A percentile compares a stretch with the other conserved stretches of the same genome.
These are phyloP conservation scores for Drosophila gaucha DNA, from an alignment of 2,888 invertebrate genomes.

Conservation along the genomic window DNA sequence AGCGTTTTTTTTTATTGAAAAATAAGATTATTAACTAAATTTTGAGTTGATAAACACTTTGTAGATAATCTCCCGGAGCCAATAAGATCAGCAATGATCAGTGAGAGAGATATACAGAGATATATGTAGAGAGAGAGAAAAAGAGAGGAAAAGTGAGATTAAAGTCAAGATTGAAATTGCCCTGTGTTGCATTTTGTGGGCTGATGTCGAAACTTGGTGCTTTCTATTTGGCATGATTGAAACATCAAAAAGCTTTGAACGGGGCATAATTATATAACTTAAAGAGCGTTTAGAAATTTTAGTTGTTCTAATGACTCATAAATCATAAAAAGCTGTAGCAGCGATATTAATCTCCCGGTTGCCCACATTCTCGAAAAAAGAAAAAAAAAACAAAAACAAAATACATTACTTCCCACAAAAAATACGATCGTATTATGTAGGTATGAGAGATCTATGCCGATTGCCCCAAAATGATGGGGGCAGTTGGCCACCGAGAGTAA, in stretches of 20 bases:
- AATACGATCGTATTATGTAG: slow-evolving; percentile 20
- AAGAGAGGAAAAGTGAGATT: no score
- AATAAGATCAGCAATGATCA: neutral
- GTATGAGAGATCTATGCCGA: slow-evolving; percentile 55
- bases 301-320: slow-evolving; percentile 72
- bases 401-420: slow-evolving; percentile 35
- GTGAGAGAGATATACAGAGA: neutral
- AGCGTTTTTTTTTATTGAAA: no score
- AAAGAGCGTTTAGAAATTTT: slow-evolving; percentile 62
- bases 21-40: neutral
- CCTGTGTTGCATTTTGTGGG: slow-evolving; percentile 28
- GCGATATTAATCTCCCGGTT: slow-evolving; percentile 48
- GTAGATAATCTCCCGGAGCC: slow-evolving; percentile 1
- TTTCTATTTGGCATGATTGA: slow-evolving; percentile 36
- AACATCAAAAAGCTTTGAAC: slow-evolving; percentile 26
- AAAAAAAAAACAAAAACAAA: slow-evolving; percentile 15
- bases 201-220: slow-evolving; percentile 1
- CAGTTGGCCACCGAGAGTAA: slow-evolving; percentile 36
- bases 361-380: slow-evolving; percentile 39
- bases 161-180: slow-evolving; percentile 38
- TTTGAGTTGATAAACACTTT: neutral
- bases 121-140: neutral
- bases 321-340: slow-evolving; percentile 37
- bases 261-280: slow-evolving; percentile 67
- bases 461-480: slow-evolving; percentile 37